Evolutionary conservation across 2,888 invertebrate genomes (phyloP), one percentile per base, ranked within the genome.

Genomic region (Drosophila ustulata): DNA sequence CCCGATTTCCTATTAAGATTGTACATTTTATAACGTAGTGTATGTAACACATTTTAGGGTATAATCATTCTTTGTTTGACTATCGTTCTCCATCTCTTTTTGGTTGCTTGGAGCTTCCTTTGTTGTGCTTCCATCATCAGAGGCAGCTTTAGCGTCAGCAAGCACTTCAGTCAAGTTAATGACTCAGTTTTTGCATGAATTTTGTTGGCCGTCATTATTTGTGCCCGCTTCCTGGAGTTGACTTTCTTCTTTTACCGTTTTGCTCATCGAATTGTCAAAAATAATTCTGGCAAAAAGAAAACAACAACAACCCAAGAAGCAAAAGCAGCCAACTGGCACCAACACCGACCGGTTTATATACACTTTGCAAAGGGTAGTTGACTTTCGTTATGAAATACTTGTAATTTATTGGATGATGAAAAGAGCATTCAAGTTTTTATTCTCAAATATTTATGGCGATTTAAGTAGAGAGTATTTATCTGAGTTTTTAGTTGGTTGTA

Each of bases 191-290:
- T 72, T 63, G 55, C 47, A 62, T 64, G 58, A 56, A 71, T 52
- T 77, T 69, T 46, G 58, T 57, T 53, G 55, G 41, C 57, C 68
- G 46, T 74, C 75, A 64, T 76, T 66, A 68, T 61, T 64, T 55
- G 45, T 72, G 37, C 64, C 46, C 67, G 69, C 51, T 82, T 82
- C 82, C 86, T 82, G 83, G 67, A 67, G 56, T 57, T 50, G 43
- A 66, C 76, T 80, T 82, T 80, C 78, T 71, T 80, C 76, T 57
- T 69, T 66, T 71, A 57, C 63, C 75, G 62, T 79, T 79, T 51
- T 68, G 66, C 51, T 64, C 65, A 75, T 84, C 75, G 77, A 84
- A 70, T 81, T 74, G 76, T 64, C 55, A 63, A 61, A 78, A 71
- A 62, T 66, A 62, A 71, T 71, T 79, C 73, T 66, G 47, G 23